phyloP scores from a whole-genome alignment of 2,888 invertebrate genomes.

The Lobophora halterata region DNA sequence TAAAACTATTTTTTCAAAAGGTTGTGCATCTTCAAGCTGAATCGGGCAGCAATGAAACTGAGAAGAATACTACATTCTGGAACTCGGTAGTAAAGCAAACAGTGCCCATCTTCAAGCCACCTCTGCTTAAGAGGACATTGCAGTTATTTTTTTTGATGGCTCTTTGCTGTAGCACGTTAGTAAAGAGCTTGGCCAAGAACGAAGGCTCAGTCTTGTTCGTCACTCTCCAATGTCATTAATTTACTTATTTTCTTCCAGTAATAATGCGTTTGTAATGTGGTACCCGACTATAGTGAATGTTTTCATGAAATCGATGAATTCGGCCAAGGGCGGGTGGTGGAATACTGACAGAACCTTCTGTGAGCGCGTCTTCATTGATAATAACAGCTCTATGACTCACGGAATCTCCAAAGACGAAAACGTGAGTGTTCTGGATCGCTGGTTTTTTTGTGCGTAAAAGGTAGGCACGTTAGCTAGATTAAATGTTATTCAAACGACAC shows the following conservation, averaged over 20 bases:
- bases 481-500: no score
- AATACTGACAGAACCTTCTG: constrained; percentile 45
- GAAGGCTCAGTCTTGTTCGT: no score
- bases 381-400: constrained; percentile 20
- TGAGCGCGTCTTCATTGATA: constrained; percentile 38
- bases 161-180: constrained; percentile 82
- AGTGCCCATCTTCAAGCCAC: constrained; percentile 72
- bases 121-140: constrained; percentile 71
- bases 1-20: constrained; percentile 33
- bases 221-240: no score
- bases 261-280: constrained; percentile 76
- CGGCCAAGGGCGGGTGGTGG: constrained; percentile 22
- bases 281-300: constrained; percentile 75
- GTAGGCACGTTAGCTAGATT: no score
- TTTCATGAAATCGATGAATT: constrained; percentile 58
- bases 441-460: no score
- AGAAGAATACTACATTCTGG: constrained; percentile 44
- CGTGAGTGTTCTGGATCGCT: constrained; percentile 31
- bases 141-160: constrained; percentile 78
- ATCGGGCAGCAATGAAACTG: constrained; percentile 12
- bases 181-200: no score
- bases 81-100: constrained; percentile 69
- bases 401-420: constrained; percentile 12
- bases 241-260: no score
- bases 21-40: constrained; percentile 39